These are phyloP conservation scores for Orgyia antiqua DNA, from an alignment of 2,888 invertebrate species.

Conservation along the genomic window DNA sequence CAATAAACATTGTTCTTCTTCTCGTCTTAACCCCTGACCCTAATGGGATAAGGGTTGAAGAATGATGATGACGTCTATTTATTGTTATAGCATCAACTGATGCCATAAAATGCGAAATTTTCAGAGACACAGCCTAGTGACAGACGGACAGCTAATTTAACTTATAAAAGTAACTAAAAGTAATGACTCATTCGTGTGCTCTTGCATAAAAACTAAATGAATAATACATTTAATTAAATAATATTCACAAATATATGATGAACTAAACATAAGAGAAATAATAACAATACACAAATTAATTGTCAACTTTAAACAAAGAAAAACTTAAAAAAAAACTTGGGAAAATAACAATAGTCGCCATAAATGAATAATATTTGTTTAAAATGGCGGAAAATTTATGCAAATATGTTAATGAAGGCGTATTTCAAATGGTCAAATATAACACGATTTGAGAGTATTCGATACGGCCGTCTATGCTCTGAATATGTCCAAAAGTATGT, in stretches of 20 bases:
- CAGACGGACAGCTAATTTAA: too few relatives aligned
- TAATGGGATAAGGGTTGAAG: too few relatives aligned
- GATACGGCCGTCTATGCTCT: slow-evolving; percentile 41
- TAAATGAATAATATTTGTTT: slow-evolving; percentile 32
- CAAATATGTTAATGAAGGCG: slow-evolving; percentile 36
- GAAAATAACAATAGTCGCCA: slow-evolving; percentile 25
- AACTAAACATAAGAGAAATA: slow-evolving; percentile 8
- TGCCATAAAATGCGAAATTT: too few relatives aligned
- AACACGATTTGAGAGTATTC: slow-evolving; percentile 54
- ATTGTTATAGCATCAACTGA: too few relatives aligned
- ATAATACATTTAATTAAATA: slow-evolving; percentile 18
- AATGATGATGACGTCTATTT: too few relatives aligned
- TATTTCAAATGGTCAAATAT: slow-evolving; percentile 44
- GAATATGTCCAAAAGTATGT: too few relatives aligned
- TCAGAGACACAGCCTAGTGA: too few relatives aligned
- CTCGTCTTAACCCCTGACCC: too few relatives aligned
- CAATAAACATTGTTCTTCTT: too few relatives aligned
- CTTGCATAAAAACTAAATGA: slow-evolving; percentile 6
- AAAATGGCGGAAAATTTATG: slow-evolving; percentile 55
- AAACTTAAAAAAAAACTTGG: slow-evolving; percentile 17
- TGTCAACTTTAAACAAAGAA: slow-evolving; percentile 34
- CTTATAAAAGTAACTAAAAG: neutral
- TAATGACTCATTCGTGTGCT: slow-evolving; percentile 4
- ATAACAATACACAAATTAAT: slow-evolving; percentile 33
- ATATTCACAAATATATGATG: slow-evolving; percentile 16